These are phyloP conservation scores for Thumatha senex DNA, from an alignment of 2,888 invertebrate genomes.

Conservation along the genomic window DNA sequence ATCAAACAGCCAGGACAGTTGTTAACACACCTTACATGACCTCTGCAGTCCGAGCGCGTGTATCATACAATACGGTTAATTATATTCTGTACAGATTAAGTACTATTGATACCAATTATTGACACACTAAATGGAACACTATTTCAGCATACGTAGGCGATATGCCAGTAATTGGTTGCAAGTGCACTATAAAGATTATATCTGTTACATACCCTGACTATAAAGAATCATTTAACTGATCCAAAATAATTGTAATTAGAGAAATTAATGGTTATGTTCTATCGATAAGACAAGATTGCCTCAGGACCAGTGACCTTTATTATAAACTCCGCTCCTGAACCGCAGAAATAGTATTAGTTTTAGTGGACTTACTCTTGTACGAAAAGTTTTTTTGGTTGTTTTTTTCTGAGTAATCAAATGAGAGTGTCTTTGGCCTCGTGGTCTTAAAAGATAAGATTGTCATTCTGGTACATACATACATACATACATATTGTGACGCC, in stretches of 20 bases:
- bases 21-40: no score
- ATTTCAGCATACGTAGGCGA: neutral
- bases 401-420: no score
- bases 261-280: neutral
- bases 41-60: no score
- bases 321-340: no score
- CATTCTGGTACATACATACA: no score
- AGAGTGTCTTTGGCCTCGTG: no score
- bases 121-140: neutral
- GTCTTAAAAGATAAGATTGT: no score
- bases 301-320: neutral
- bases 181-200: neutral
- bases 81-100: neutral
- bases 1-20: no score
- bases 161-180: neutral
- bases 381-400: no score
- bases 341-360: no score
- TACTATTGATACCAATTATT: neutral
- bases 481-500: no score
- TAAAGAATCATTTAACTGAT: neutral
- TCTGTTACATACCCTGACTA: neutral
- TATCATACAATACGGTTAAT: neutral
- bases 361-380: no score
- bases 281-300: neutral
- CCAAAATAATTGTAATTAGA: neutral